phyloP scores from a whole-genome alignment of 92 coral and sea anemone genomes.

The Paramuricea clavata region DNA sequence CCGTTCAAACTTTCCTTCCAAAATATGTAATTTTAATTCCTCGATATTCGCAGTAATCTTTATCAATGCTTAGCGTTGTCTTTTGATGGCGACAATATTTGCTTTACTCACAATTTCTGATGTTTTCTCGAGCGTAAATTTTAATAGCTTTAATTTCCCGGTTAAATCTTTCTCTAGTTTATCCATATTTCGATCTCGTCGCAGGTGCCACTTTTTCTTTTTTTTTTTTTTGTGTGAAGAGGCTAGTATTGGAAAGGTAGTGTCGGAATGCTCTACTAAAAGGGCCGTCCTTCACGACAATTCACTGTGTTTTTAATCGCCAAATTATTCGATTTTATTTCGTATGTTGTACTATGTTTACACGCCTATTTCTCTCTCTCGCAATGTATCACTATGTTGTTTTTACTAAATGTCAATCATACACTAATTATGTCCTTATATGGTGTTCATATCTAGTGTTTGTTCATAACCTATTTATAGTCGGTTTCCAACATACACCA shows the following conservation, averaged over 20 bases:
- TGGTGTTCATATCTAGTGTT: no score
- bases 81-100: neutral
- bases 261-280: conserved; percentile 2
- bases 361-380: no score
- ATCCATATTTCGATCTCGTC: conserved; percentile 18
- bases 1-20: neutral
- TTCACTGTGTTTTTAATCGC: no score
- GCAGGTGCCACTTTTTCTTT: conserved; percentile 32
- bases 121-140: neutral
- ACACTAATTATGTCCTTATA: no score
- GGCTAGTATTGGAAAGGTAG: no score
- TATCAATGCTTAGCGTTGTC: conserved; percentile 11
- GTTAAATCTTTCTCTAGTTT: conserved; percentile 13
- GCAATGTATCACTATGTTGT: no score
- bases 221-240: no score
- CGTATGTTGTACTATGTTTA: no score
- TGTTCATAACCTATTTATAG: no score
- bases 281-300: neutral
- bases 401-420: no score
- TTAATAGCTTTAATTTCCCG: conserved; percentile 16
- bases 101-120: neutral
- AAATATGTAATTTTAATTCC: neutral
- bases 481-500: no score
- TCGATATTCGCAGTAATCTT: neutral
- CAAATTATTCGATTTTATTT: no score